Conservation (phyloP, 2,113 vertebrate genomes). For the Parotia lawesii region DNA sequence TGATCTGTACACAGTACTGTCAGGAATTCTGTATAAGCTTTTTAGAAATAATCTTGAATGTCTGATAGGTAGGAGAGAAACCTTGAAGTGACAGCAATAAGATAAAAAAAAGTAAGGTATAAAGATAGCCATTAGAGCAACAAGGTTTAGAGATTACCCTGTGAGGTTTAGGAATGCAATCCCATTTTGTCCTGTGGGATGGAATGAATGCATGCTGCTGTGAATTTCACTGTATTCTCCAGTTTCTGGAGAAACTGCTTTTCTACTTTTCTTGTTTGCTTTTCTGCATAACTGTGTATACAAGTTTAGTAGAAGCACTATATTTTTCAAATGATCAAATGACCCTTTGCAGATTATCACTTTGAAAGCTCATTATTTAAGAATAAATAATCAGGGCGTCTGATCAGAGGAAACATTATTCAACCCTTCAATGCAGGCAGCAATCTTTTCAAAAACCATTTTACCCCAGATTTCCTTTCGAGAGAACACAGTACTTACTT, state of each 20-base stretch:
- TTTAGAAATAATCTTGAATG: background rate
- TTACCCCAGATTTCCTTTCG: background rate
- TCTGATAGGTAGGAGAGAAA: background rate
- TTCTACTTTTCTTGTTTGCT: background rate
- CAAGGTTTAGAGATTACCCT: background rate
- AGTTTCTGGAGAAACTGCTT: background rate
- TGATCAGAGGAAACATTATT: background rate
- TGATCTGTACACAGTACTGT: background rate
- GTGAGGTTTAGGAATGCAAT: background rate
- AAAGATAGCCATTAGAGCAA: background rate
- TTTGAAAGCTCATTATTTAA: background rate
- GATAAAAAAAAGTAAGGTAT: background rate
- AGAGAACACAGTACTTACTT: rapidly evolving
- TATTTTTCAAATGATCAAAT: background rate
- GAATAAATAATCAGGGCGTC: background rate
- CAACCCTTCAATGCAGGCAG: background rate
- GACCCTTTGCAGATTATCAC: background rate
- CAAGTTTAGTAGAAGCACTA: background rate
- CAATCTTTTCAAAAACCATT: background rate
- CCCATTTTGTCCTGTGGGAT: background rate
- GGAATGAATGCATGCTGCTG: background rate
- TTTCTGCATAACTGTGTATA: background rate
- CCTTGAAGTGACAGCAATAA: background rate
- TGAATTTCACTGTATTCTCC: background rate
- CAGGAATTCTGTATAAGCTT: background rate